Percentiles rank a stretch among this genome's conserved stretches.
Conservation (phyloP, 2,888 invertebrate species). For the Nycteola revayana region DNA sequence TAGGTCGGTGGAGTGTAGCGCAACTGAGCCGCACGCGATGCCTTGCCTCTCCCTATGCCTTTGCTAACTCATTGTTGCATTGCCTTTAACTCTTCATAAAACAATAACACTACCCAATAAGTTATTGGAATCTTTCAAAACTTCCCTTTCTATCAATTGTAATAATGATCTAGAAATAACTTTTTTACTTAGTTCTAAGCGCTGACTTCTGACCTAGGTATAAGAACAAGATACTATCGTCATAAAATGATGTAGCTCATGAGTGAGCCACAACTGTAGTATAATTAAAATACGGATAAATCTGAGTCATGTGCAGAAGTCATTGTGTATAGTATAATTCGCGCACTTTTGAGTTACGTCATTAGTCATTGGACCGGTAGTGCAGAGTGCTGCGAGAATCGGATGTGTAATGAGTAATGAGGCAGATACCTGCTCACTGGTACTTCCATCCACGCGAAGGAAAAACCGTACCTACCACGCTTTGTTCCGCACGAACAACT, state of each 20-base stretch:
- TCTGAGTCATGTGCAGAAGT: slow-evolving; percentile 57
- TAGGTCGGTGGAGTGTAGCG: slow-evolving; percentile 76
- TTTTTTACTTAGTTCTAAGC: too few species aligned
- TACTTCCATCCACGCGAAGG: slow-evolving; percentile 8
- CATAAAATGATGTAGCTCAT: slow-evolving; percentile 9
- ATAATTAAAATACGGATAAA: slow-evolving; percentile 54
- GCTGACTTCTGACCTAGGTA: too few species aligned
- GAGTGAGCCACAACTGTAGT: slow-evolving; percentile 30
- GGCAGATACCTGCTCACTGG: slow-evolving; percentile 7
- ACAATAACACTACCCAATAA: too few species aligned
- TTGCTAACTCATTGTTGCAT: slow-evolving; percentile 46
- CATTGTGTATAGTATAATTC: slow-evolving; percentile 52
- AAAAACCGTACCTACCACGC: slow-evolving; percentile 14
- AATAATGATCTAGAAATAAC: too few species aligned
- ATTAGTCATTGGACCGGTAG: slow-evolving; percentile 52
- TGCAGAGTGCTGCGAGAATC: slow-evolving; percentile 34
- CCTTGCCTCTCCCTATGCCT: slow-evolving; percentile 49
- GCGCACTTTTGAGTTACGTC: slow-evolving; percentile 72
- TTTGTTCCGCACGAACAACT: slow-evolving; percentile 14
- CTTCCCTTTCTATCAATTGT: too few species aligned
- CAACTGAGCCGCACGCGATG: slow-evolving; percentile 65
- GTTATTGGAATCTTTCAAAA: too few species aligned
- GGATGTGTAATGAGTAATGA: slow-evolving; percentile 29
- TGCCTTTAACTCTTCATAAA: slow-evolving; percentile 41
- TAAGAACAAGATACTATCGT: too few species aligned